phyloP scores from a whole-genome alignment of 2,797 vertebrate genomes.

The Salmo trutta region DNA sequence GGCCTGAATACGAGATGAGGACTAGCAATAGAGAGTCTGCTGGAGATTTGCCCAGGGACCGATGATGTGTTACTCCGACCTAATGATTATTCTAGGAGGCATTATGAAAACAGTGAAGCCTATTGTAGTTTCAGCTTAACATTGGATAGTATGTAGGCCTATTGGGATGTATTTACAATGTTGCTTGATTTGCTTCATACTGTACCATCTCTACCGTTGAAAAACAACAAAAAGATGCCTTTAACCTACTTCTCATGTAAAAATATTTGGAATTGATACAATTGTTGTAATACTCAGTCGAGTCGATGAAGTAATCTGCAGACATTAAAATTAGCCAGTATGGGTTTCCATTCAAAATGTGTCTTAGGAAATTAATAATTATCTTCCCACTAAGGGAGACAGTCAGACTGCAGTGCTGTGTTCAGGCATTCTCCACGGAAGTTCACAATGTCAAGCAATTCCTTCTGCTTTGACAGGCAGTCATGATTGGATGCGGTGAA shows the following conservation, averaged over 20 bases:
- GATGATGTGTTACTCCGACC: neutral
- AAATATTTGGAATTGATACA: neutral
- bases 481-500: neutral
- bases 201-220: too few species aligned
- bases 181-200: too few species aligned
- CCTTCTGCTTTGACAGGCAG: neutral
- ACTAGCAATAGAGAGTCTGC: constrained; percentile 31
- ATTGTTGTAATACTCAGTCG: neutral
- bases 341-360: neutral
- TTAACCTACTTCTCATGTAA: neutral
- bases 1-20: constrained; percentile 23
- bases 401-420: neutral
- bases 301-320: neutral
- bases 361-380: neutral
- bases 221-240: too few species aligned
- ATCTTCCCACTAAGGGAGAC: neutral
- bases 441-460: neutral
- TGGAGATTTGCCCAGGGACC: constrained; percentile 2
- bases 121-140: neutral
- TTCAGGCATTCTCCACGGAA: neutral
- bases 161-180: too few species aligned
- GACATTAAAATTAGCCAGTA: neutral
- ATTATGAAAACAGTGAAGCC: neutral
- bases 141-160: neutral
- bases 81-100: neutral